phyloP scores from a whole-genome alignment of 2,113 vertebrate species.

The Colistium nudipinnis region DNA sequence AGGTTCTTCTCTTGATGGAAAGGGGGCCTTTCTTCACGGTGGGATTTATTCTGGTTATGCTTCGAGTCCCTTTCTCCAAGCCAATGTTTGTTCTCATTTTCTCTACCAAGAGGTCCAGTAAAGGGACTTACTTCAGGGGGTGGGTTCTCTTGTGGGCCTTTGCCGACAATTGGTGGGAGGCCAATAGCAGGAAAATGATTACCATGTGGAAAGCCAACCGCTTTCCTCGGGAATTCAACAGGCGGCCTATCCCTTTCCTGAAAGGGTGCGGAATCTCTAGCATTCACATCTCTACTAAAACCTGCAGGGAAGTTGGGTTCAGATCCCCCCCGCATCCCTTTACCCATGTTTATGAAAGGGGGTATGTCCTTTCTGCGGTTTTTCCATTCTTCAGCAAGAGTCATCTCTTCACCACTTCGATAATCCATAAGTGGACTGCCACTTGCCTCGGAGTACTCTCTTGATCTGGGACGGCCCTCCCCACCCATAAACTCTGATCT shows the following conservation, averaged over 20 bases:
- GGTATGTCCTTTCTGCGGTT: conserved; percentile 69
- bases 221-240: conserved; percentile 73
- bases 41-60: conserved; percentile 53
- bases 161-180: conserved; percentile 54
- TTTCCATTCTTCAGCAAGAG: conserved; percentile 82
- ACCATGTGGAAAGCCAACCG: conserved; percentile 59
- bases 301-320: conserved; percentile 59
- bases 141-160: conserved; percentile 59
- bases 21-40: conserved; percentile 54
- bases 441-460: conserved; percentile 66
- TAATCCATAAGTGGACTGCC: conserved; percentile 72
- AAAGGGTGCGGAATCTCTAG: conserved; percentile 59
- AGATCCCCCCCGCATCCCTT: conserved; percentile 50
- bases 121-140: conserved; percentile 53
- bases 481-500: conserved; percentile 61
- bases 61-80: conserved; percentile 68
- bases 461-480: conserved; percentile 54
- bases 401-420: conserved; percentile 78
- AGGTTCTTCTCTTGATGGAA: conserved; percentile 68
- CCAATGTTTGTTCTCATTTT: conserved; percentile 74
- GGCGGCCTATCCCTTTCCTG: conserved; percentile 52
- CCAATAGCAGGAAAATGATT: conserved; percentile 65
- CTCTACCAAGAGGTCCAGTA: conserved; percentile 57
- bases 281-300: conserved; percentile 64
- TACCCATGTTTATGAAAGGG: conserved; percentile 41